Percentiles rank a stretch among this genome's conserved stretches.
Evolutionary conservation across 1,140 invertebrate species (phyloP).

Genomic region (Vollenhovia emeryi): DNA sequence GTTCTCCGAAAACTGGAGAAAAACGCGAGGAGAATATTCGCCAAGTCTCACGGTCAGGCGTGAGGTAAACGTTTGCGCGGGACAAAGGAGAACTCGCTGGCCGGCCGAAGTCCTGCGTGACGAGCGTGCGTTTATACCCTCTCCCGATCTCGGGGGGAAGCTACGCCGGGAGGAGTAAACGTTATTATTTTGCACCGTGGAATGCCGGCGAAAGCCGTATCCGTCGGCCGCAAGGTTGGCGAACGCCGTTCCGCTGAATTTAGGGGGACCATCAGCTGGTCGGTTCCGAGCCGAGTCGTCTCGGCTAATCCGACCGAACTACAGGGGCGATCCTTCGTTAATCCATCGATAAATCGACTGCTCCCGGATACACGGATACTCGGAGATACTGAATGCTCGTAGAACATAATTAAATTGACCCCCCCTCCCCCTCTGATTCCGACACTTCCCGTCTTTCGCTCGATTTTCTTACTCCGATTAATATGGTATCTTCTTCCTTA

Average conservation of each 20-base stretch:
- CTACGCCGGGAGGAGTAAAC: not conserved
- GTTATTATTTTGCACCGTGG: constrained; percentile 20
- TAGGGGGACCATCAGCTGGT: constrained; percentile 31
- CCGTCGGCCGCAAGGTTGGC: not conserved
- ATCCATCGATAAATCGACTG: constrained; percentile 17
- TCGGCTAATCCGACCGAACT: constrained; percentile 3
- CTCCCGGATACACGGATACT: not conserved
- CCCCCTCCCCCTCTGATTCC: not conserved
- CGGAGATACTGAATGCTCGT: not conserved
- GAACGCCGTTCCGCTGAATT: constrained; percentile 15
- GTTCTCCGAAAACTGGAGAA: not conserved
- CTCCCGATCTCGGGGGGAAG: not conserved
- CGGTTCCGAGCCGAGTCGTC: not conserved
- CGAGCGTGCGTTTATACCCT: constrained; percentile 4
- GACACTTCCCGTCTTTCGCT: not conserved
- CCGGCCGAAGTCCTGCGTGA: constrained; percentile 7
- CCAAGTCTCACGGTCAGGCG: not conserved
- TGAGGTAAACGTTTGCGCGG: constrained; percentile 27
- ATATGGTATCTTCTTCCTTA: not conserved
- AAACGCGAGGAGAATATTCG: not conserved
- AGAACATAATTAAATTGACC: constrained; percentile 15
- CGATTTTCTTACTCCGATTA: not conserved
- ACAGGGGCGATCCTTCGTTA: constrained; percentile 13
- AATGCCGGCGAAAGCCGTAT: not conserved
- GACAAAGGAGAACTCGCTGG: not conserved